phyloP scores from a whole-genome alignment of 2,113 vertebrate species.

The Percina caprodes region DNA sequence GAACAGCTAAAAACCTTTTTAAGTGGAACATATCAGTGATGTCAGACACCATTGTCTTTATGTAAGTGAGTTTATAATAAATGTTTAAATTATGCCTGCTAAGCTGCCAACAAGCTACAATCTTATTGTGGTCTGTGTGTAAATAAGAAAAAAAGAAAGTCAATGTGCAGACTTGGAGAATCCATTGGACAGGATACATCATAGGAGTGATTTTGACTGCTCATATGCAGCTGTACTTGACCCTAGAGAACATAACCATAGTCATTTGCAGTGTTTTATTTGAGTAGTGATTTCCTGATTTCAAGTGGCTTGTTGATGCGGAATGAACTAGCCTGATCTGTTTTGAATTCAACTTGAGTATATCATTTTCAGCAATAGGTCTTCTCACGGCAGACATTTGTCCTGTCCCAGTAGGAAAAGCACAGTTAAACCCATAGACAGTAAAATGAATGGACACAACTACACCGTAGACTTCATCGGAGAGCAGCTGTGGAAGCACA shows the following conservation, averaged over 20 bases:
- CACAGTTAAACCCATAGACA: too few relatives aligned
- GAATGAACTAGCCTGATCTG: constrained; percentile 2
- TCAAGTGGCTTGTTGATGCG: constrained; percentile 21
- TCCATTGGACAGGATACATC: background rate
- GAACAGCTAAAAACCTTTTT: constrained; percentile 20
- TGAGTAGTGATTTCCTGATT: background rate
- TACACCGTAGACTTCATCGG: too few relatives aligned
- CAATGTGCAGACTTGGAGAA: background rate
- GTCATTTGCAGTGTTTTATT: background rate
- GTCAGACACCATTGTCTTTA: constrained; percentile 20
- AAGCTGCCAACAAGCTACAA: background rate
- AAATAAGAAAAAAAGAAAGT: background rate
- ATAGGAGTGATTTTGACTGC: background rate
- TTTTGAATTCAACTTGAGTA: constrained; percentile 22
- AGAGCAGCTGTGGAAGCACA: too few relatives aligned
- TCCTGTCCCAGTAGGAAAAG: too few relatives aligned
- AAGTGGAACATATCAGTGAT: constrained; percentile 17
- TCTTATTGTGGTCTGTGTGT: background rate
- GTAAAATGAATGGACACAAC: too few relatives aligned
- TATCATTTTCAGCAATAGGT: constrained; percentile 18
- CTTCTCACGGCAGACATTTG: too few relatives aligned
- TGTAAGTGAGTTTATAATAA: background rate
- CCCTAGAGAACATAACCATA: background rate
- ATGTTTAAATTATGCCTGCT: constrained; percentile 1
- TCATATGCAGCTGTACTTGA: background rate